Percentiles rank a stretch among this genome's conserved stretches.
These are phyloP conservation scores for Drosophila algonquin DNA, from an alignment of 2,888 invertebrate species.

Conservation along the genomic window DNA sequence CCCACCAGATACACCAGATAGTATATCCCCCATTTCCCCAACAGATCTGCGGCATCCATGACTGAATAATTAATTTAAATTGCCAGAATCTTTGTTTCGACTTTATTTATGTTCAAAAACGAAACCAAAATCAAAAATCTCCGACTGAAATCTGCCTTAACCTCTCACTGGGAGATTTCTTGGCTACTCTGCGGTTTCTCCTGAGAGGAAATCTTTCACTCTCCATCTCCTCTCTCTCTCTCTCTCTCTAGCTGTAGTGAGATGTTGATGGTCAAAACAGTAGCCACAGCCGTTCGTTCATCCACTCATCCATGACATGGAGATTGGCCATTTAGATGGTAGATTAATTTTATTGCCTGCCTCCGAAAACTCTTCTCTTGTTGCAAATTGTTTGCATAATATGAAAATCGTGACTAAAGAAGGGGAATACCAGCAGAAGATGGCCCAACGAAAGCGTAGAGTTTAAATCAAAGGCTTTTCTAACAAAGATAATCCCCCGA, in stretches of 20 bases:
- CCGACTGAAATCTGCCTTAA: background rate
- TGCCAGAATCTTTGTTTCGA: slow-evolving; percentile 25
- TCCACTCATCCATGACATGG: slow-evolving; percentile 64
- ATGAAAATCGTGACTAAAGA: slow-evolving; percentile 62
- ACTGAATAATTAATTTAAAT: slow-evolving; percentile 46
- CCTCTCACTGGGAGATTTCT: slow-evolving; percentile 3
- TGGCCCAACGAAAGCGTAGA: slow-evolving; percentile 32
- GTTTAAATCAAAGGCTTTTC: background rate
- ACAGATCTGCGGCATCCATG: slow-evolving; percentile 34
- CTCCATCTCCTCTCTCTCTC: background rate
- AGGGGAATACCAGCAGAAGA: background rate
- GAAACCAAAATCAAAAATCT: slow-evolving; percentile 25
- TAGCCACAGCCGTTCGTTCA: slow-evolving; percentile 51
- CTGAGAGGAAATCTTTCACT: background rate
- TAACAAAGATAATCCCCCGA: too few relatives aligned
- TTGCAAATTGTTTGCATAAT: slow-evolving; percentile 77
- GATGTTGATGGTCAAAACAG: slow-evolving; percentile 7
- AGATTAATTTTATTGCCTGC: slow-evolving; percentile 75
- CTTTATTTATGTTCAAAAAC: slow-evolving; percentile 27
- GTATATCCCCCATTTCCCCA: slow-evolving; percentile 12
- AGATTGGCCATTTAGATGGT: slow-evolving; percentile 71
- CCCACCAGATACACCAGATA: background rate
- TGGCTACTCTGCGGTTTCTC: slow-evolving; percentile 50
- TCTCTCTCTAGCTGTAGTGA: background rate
- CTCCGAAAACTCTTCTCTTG: slow-evolving; percentile 55